phyloP scores from a whole-genome alignment of 2,888 invertebrate genomes.

The Rhabditophanes sp. region DNA sequence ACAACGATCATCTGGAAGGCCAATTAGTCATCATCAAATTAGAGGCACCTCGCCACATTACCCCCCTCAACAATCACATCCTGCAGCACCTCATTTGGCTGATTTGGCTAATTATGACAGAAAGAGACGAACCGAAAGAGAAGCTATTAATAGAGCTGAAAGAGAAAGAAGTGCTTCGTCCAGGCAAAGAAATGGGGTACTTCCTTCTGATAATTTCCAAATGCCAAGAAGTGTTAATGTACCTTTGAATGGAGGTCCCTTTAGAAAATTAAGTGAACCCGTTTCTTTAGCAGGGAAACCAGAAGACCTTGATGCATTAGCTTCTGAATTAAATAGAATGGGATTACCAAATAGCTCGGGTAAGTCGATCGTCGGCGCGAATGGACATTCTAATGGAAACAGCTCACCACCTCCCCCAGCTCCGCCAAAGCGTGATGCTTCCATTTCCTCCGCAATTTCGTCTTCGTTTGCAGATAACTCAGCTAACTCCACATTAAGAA shows the following conservation, averaged over 20 bases:
- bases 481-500: slow-evolving; percentile 48
- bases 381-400: no score
- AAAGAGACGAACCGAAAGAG: slow-evolving; percentile 15
- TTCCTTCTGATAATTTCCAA: no score
- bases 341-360: slow-evolving; percentile 3
- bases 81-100: slow-evolving; percentile 40
- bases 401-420: slow-evolving; percentile 40
- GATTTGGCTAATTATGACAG: slow-evolving; percentile 34
- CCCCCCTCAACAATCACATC: slow-evolving; percentile 25
- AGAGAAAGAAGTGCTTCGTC: slow-evolving; percentile 7
- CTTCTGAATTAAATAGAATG: slow-evolving; percentile 45
- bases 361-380: slow-evolving; percentile 4
- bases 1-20: not conserved
- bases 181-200: no score
- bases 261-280: slow-evolving; percentile 38
- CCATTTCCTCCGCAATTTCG: slow-evolving; percentile 15
- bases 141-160: slow-evolving; percentile 8
- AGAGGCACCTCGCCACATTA: slow-evolving; percentile 10
- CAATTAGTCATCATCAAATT: slow-evolving; percentile 1
- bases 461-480: slow-evolving; percentile 82
- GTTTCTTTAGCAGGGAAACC: slow-evolving; percentile 31
- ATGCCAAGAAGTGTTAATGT: not conserved
- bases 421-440: slow-evolving; percentile 41
- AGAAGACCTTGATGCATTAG: slow-evolving; percentile 80
- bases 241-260: slow-evolving; percentile 11